Conservation (phyloP, 2,888 invertebrate genomes). For the Toxonevra muliebris region DNA sequence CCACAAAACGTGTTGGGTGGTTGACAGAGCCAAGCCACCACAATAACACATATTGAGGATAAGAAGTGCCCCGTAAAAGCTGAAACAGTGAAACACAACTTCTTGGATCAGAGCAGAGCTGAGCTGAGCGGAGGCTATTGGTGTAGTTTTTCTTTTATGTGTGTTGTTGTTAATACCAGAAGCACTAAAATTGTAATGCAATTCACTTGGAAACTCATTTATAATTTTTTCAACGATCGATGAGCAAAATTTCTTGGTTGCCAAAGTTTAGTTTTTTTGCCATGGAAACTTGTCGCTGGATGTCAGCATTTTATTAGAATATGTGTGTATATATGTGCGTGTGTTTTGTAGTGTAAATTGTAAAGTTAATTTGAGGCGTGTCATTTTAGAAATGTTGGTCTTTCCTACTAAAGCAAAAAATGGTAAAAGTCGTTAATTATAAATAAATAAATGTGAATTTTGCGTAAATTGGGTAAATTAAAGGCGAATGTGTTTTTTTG, state of each 20-base stretch:
- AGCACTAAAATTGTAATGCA: constrained; percentile 41
- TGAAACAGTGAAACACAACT: no score
- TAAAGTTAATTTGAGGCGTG: constrained; percentile 56
- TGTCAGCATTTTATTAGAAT: constrained; percentile 25
- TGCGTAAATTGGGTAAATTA: not conserved
- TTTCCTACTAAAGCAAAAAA: not conserved
- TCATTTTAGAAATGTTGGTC: constrained; percentile 34
- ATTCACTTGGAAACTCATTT: constrained; percentile 46
- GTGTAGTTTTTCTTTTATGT: constrained; percentile 16
- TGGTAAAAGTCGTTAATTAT: constrained; percentile 46
- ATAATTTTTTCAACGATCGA: constrained; percentile 41
- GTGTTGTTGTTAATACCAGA: constrained; percentile 39
- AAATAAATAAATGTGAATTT: constrained; percentile 49
- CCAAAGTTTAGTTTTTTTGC: constrained; percentile 17
- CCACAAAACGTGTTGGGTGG: constrained; percentile 24
- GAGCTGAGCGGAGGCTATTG: not conserved
- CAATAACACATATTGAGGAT: not conserved
- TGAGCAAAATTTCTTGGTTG: constrained; percentile 30
- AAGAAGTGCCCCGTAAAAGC: no score
- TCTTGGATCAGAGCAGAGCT: no score
- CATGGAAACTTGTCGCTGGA: constrained; percentile 21
- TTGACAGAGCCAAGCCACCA: constrained; percentile 11
- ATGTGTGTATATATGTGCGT: constrained; percentile 5
- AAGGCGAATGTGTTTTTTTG: not conserved
- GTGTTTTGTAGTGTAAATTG: constrained; percentile 40